Evolutionary conservation across 2,888 invertebrate genomes (phyloP), one percentile per base, ranked within the genome.

Genomic region (Sphaerophoria rueppellii): DNA sequence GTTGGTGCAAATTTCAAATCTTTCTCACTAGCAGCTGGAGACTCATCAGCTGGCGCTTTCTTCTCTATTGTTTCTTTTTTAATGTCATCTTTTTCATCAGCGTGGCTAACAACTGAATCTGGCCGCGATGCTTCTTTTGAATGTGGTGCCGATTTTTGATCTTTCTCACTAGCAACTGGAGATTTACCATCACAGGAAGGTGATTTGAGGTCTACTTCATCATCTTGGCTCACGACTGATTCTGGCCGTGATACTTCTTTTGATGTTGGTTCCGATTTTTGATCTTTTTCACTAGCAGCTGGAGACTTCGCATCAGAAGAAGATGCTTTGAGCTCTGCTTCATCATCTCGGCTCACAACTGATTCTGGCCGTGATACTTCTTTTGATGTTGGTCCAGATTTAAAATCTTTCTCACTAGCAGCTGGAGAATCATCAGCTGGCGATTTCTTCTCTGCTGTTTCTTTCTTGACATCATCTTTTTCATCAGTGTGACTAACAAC

Each of bases 381-480:
- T 9, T 82, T 88, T 0, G 86, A 71, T 0, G 75, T 48, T 6
- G 54, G 48, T n/a, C 50, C 76, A 6, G 86, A 67, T 60, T 78
- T 87, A 2, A 87, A 87, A n/a, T 78, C 67, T 9, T 50, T 52
- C 58, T 67, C 3, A 43, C 71, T 58, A 65, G 80, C 82, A 6
- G 34, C 43, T 2, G 52, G 78, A 0, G 87, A 86, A 11, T 89
- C 90, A 73, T 91, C 90, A n/a, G 90, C 90, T 32, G 90, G 89
- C 0, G 87, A 82, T 87, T 90, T 90, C 24, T 50, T 52, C 0
- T 0, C 6, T 9, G 4, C 4, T 11, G 61, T 82, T 48, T 50
- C 73, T 32, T 58, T 4, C 52, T 12, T 35, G 72, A 12, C 79
- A 77, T 16, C 34, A n/a, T n/a, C n/a, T n/a, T n/a, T n/a, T n/a